These are phyloP conservation scores for Drosophila vallismaia DNA, from an alignment of 2,888 invertebrate genomes.

Conservation along the genomic window DNA sequence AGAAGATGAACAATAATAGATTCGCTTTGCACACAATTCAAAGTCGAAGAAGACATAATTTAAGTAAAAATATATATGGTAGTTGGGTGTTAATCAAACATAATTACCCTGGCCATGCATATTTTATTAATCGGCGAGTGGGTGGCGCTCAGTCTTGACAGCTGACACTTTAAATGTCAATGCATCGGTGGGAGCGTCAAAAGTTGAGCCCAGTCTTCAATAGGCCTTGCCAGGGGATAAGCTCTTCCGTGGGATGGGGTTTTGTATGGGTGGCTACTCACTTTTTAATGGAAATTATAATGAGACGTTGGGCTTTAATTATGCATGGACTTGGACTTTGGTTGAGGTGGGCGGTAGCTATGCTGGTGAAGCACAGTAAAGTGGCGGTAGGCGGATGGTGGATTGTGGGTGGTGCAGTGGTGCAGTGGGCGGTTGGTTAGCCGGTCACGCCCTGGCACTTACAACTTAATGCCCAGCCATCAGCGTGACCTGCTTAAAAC, in stretches of 20 bases:
- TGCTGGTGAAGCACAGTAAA: neutral
- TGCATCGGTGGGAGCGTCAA: slow-evolving; percentile 28
- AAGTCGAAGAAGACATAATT: slow-evolving; percentile 49
- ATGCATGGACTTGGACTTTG: slow-evolving; percentile 56
- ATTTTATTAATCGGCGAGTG: slow-evolving; percentile 60
- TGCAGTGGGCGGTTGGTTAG: slow-evolving; percentile 15
- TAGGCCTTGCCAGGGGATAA: slow-evolving; percentile 18
- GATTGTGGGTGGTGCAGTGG: neutral
- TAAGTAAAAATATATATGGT: slow-evolving; percentile 45
- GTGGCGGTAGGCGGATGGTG: neutral
- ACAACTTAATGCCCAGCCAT: slow-evolving; percentile 68
- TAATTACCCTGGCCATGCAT: slow-evolving; percentile 62
- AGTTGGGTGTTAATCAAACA: slow-evolving; percentile 73
- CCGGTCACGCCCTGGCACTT: slow-evolving; percentile 59
- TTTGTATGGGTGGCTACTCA: slow-evolving; percentile 20
- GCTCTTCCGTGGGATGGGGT: slow-evolving; percentile 16
- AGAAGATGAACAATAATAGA: slow-evolving; percentile 35
- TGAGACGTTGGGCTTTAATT: slow-evolving; percentile 72
- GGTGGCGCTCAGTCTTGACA: slow-evolving; percentile 39
- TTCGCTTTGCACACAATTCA: slow-evolving; percentile 26
- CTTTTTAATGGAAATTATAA: slow-evolving; percentile 78
- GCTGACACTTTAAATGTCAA: slow-evolving; percentile 61
- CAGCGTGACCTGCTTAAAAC: slow-evolving; percentile 59
- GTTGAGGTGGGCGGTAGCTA: slow-evolving; percentile 1
- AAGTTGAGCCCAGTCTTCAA: slow-evolving; percentile 18